These are phyloP conservation scores for Medauroidea extradentata DNA, from an alignment of 1,140 invertebrate species.

Conservation along the genomic window DNA sequence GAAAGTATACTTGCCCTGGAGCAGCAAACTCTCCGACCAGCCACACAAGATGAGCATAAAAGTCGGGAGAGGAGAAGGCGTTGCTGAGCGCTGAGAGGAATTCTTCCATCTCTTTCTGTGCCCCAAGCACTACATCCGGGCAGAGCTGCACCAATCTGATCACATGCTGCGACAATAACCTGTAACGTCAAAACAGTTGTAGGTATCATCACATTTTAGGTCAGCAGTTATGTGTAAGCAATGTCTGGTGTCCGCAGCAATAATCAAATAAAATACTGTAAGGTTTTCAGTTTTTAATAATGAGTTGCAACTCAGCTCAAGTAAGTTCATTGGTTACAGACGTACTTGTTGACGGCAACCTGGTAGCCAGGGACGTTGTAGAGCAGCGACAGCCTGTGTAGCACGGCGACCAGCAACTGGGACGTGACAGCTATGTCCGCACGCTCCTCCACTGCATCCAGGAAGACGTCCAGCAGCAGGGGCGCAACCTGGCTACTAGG, in stretches of 20 bases:
- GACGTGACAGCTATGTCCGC: slow-evolving; percentile 1
- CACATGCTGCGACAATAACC: slow-evolving; percentile 3
- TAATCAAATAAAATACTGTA: no score
- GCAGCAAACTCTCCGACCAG: slow-evolving; percentile 11
- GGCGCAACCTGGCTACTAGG: slow-evolving; percentile 12
- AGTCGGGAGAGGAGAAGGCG: background rate
- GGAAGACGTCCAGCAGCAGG: slow-evolving; percentile 7
- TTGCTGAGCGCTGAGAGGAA: slow-evolving; percentile 8
- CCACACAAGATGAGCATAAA: slow-evolving; percentile 14
- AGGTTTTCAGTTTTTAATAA: background rate
- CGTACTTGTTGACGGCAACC: slow-evolving; percentile 5
- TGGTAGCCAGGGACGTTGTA: slow-evolving; percentile 10
- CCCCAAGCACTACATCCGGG: slow-evolving; percentile 6
- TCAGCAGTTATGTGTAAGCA: no score
- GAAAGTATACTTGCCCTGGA: no score
- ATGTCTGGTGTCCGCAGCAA: no score
- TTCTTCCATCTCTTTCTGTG: background rate
- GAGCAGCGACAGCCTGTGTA: slow-evolving; percentile 1
- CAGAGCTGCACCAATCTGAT: slow-evolving; percentile 4
- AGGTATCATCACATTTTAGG: no score
- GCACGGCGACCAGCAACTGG: slow-evolving; percentile 2
- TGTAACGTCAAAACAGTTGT: no score
- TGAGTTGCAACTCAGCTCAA: background rate
- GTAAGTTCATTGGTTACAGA: background rate
- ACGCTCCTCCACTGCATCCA: background rate